Evolutionary conservation across 2,888 invertebrate species (phyloP), one percentile per base, ranked within the genome.

Genomic region (Dasysyrphus albostriatus): DNA sequence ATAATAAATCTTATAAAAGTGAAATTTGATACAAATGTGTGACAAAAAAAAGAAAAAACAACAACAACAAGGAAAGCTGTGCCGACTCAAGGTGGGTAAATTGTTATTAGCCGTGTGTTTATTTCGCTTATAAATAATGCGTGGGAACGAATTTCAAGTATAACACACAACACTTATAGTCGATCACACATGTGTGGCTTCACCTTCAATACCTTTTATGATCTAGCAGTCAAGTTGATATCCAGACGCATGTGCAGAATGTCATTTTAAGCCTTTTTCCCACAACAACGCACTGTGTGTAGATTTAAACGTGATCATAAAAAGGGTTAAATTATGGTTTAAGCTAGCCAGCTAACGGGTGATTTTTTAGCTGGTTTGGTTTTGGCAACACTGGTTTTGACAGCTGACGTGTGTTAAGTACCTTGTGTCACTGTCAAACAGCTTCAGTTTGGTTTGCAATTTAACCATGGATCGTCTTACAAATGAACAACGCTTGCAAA

Each of bases 111-210:
- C n/a, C 72, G 72, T n/a, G 72, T n/a, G 69, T 39, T 47, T 76
- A 49, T 84, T n/a, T 65, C 58, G 54, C 24, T 47, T 32, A 63
- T 47, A 16, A 47, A 61, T 87, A 47, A 61, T 87, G 83, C 87
- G 87, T 87, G 87, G 82, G 87, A 87, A 87, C 63, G 69, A 59
- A 44, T 83, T 78, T 75, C 65, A 69, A 74, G 67, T 65, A 74
- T 74, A 70, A 72, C 78, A 75, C 32, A 32, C 73, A 74, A 39
- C 58, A 54, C 51, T 70, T 69, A n/a, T n/a, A n/a, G 51, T 44
- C 49, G 74, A 82, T 78, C 87, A 85, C 42, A 44, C n/a, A n/a
- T 44, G 24, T 70, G 82, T 37, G 76, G 51, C 54, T 49, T 72
- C 49, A 77, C 29, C 73, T 49, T 37, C 12, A 44, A 37, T 49